These are phyloP conservation scores for Bufo gargarizans DNA, from an alignment of 2,113 vertebrate genomes.

Conservation along the genomic window DNA sequence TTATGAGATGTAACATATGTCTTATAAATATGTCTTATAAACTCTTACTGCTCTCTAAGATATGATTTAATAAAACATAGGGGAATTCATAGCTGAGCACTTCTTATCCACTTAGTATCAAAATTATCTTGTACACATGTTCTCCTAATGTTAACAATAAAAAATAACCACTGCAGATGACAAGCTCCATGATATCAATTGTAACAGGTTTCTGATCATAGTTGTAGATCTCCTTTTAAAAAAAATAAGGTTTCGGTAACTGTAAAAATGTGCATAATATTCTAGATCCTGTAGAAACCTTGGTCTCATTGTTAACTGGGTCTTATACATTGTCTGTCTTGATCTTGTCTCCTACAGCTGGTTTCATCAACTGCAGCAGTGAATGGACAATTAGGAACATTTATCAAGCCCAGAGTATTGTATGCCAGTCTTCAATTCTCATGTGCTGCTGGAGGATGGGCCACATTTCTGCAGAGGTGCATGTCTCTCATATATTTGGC, in stretches of 20 bases:
- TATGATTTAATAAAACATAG: constrained; percentile 21
- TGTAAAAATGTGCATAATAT: not conserved
- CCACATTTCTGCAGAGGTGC: too few species aligned
- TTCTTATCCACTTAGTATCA: not conserved
- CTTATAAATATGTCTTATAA: constrained; percentile 33
- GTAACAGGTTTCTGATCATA: not conserved
- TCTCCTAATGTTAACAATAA: not conserved
- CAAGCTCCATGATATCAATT: not conserved
- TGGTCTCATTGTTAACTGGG: not conserved
- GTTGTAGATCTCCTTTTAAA: not conserved
- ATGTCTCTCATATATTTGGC: too few species aligned
- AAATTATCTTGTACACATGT: not conserved
- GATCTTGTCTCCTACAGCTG: not conserved
- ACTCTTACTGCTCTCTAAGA: constrained; percentile 4
- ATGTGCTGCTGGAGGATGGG: too few species aligned
- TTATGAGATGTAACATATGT: constrained; percentile 24
- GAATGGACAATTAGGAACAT: too few species aligned
- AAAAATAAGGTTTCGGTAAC: not conserved
- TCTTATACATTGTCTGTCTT: not conserved
- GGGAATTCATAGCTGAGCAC: not conserved
- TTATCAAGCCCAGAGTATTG: too few species aligned
- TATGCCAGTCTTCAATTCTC: too few species aligned
- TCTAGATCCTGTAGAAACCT: not conserved
- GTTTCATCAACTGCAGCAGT: not conserved
- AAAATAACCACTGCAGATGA: not conserved